Base-by-base conservation (phyloP, 2,113 vertebrate species). In the Rhadina sibilatrix region DNA sequence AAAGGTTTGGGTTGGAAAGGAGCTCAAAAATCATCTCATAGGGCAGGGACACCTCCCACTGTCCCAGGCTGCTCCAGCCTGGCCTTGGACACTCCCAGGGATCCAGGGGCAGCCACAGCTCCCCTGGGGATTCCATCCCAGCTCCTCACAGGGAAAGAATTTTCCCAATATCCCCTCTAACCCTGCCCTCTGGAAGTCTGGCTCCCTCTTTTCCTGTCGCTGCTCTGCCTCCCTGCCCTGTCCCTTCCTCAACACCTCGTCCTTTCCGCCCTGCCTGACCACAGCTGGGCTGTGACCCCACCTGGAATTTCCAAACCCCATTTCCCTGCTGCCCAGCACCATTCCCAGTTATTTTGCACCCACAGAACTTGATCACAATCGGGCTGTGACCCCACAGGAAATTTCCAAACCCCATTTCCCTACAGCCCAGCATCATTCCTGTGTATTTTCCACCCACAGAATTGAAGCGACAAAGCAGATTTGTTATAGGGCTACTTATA, bases 31-130 rank as follows among this genome's bases (percentile, higher is more conserved):
- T 23, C 44, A 27, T 8, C 37, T 40, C 21, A 4, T 57, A 3
- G 3, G 27, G 7, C 60, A 57, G 60, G 60, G 52, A 31, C 44
- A 37, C 3, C 12, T 76, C 2, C 44, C 52, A 6, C 31, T 9
- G 1, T 24, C 71, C 27, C 63, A 59, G 44, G 7, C 0, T 25
- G 17, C 14, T 44, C 61, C 61, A 68, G 0, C 2, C 33, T 6
- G 9, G 13, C 63, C 27, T 44, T 17, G 27, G 72, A 1, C 37
- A 37, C 21, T 66, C 8, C 60, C 83, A 57, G 44, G 61, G 52
- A 42, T 42, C 40, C 63, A 44, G 46, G 18, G 11, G 31, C 24
- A 60, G 37, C 35, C 65, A 18, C 13, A 17, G 52, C 54, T 52
- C 0, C 21, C 27, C 42, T 49, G 81, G 33, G 37, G 70, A 83